Evolutionary conservation across 2,797 vertebrate genomes (phyloP).

Genomic region (Anguilla megastoma): DNA sequence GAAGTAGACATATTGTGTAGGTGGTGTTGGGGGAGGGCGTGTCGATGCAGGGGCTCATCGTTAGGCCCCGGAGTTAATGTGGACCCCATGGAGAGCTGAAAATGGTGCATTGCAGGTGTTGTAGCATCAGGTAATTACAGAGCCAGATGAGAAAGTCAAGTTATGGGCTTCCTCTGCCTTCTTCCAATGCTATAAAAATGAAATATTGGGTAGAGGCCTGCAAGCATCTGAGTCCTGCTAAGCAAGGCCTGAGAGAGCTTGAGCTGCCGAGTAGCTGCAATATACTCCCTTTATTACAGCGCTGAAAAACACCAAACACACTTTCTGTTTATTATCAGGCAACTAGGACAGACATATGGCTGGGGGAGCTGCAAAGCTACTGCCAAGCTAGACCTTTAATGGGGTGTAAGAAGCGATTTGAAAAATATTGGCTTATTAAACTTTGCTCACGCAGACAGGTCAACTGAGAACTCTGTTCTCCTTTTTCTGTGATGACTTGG

Average conservation of each 20-base stretch:
- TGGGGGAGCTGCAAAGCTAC: background rate
- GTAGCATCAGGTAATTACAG: constrained; percentile 2
- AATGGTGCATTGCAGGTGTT: constrained; percentile 25
- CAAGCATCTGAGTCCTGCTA: background rate
- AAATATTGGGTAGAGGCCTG: background rate
- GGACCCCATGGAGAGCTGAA: background rate
- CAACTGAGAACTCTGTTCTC: background rate
- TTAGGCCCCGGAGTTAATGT: background rate
- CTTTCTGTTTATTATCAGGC: background rate
- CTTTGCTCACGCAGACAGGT: background rate
- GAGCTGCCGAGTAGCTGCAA: background rate
- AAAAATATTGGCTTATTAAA: background rate
- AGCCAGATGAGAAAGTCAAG: background rate
- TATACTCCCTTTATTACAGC: background rate
- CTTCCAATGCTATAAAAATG: background rate
- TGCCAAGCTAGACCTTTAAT: background rate
- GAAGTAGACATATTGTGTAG: background rate
- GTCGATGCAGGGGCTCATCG: background rate
- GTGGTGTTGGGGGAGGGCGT: background rate
- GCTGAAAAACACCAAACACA: background rate
- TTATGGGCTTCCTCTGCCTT: background rate
- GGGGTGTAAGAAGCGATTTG: background rate
- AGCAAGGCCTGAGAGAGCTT: background rate
- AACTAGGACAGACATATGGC: background rate
- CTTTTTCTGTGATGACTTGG: background rate